Conservation (phyloP, 2,888 invertebrate genomes). For the Tuberolachnus salignus region DNA sequence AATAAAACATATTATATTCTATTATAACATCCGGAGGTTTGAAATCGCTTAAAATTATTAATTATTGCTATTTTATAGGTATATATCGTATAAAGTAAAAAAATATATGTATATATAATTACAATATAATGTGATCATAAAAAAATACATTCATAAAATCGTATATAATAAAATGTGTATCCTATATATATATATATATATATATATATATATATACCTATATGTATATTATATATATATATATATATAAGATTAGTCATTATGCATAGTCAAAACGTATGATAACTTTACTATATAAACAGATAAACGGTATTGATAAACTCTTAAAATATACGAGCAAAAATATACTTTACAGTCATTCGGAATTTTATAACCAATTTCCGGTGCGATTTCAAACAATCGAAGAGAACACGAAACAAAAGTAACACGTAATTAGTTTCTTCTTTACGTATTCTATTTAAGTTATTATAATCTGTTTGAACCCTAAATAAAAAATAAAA, state of each 20-base stretch:
- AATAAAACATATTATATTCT: neutral
- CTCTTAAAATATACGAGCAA: neutral
- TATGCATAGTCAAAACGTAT: neutral
- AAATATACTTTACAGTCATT: neutral
- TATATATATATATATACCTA: no score
- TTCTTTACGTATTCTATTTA: no score
- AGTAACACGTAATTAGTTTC: no score
- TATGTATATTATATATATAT: no score
- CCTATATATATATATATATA: no score
- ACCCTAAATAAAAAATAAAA: no score
- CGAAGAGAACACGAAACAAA: no score
- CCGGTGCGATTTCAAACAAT: neutral
- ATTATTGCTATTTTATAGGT: neutral
- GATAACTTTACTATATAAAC: neutral
- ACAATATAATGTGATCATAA: neutral
- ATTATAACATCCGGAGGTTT: neutral
- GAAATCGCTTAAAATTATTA: conserved; percentile 20
- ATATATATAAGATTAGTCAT: conserved; percentile 2
- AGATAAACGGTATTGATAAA: neutral
- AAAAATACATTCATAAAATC: neutral
- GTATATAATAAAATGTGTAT: no score
- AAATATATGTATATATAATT: neutral
- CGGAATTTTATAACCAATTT: neutral
- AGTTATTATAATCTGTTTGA: no score
- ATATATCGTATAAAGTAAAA: neutral